Evolutionary conservation across 2,113 vertebrate species (phyloP).

Genomic region (Nothobranchius kuhntae): DNA sequence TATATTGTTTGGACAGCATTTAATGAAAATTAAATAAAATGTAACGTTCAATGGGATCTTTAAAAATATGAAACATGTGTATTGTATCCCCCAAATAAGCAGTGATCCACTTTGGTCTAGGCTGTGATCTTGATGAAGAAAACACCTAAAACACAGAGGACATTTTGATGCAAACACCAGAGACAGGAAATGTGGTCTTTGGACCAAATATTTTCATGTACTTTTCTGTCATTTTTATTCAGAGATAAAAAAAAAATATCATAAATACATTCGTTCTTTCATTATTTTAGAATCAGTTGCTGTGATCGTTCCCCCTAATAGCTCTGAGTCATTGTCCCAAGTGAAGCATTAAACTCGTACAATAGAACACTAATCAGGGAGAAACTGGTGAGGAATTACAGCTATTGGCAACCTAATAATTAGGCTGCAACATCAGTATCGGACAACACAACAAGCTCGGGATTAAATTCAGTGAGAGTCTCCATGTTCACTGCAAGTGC

Average conservation of each 20-base stretch:
- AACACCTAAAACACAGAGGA: no score
- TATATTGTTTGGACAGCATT: no score
- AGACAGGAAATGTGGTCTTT: no score
- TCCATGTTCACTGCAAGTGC: background rate
- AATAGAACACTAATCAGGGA: background rate
- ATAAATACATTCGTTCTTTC: background rate
- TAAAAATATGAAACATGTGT: no score
- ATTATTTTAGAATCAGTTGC: background rate
- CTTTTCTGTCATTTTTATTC: no score
- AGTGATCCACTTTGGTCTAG: no score
- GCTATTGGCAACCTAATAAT: background rate
- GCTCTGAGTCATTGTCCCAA: background rate
- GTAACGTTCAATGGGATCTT: no score
- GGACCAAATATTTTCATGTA: no score
- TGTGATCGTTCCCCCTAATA: background rate
- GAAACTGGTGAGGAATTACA: background rate
- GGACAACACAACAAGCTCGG: background rate
- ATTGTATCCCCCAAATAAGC: no score
- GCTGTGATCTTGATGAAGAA: no score
- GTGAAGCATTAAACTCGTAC: background rate
- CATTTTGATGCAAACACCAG: no score
- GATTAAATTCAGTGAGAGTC: background rate
- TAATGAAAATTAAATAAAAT: no score
- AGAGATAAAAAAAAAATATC: background rate
- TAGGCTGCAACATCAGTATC: background rate